Percentiles rank a stretch among this genome's conserved stretches.
Conservation (phyloP, 2,888 invertebrate genomes). For the Lepidochitona cinerea region DNA sequence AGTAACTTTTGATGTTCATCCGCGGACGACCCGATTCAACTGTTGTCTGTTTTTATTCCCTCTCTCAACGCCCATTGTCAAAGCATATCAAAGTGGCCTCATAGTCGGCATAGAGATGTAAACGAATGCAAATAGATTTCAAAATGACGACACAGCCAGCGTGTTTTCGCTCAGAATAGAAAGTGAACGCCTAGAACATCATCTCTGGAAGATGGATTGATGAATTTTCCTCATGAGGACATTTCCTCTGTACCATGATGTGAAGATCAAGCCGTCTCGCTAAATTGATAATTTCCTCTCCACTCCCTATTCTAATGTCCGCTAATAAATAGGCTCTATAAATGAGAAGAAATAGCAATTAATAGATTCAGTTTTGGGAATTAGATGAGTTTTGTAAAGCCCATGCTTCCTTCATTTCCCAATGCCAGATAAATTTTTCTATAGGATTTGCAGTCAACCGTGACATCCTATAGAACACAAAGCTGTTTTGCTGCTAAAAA, state of each 20-base stretch:
- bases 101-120: background rate
- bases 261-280: background rate
- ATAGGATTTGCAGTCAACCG: background rate
- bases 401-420: background rate
- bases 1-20: constrained; percentile 3
- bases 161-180: no score
- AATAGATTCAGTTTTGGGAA: background rate
- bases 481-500: no score
- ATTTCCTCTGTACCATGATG: background rate
- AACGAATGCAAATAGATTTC: background rate
- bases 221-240: background rate
- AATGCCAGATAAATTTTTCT: background rate
- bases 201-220: background rate
- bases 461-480: no score
- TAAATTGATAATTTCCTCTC: constrained; percentile 6
- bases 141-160: background rate
- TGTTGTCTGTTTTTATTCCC: background rate
- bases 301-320: background rate
- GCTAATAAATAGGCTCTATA: constrained; percentile 3
- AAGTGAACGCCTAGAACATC: background rate
- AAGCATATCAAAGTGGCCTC: background rate
- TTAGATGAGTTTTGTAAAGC: constrained; percentile 1
- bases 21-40: background rate
- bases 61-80: background rate
- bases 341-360: constrained; percentile 5